A percentile compares a stretch with the other conserved stretches of the same genome.
Conservation (phyloP, 2,888 invertebrate species). For the Disparrhopalites patrizii region DNA sequence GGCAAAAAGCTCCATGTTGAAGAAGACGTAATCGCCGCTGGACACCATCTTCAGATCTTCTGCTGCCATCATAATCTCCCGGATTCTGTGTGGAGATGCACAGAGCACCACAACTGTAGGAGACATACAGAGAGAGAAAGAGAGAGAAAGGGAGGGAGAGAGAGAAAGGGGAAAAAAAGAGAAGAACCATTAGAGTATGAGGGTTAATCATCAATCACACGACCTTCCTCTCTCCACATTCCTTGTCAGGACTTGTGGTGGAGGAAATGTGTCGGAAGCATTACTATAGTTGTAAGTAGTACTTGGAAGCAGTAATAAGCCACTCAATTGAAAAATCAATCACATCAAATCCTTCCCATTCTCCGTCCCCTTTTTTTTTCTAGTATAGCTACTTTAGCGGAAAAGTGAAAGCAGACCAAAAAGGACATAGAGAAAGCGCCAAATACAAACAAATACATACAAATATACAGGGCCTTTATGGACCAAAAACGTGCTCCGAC, state of each 20-base stretch:
- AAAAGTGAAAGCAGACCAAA: too few relatives aligned
- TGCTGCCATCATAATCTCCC: conserved; percentile 90
- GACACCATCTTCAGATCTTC: conserved; percentile 92
- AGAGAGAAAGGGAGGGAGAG: not conserved
- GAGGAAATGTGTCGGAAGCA: not conserved
- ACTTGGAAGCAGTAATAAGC: too few relatives aligned
- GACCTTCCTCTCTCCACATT: not conserved
- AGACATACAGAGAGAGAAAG: too few relatives aligned
- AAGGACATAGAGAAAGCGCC: too few relatives aligned
- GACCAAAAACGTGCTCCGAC: too few relatives aligned
- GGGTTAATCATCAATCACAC: not conserved
- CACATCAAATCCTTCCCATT: too few relatives aligned
- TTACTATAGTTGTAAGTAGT: too few relatives aligned
- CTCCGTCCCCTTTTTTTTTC: too few relatives aligned
- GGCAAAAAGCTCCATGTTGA: conserved; percentile 94
- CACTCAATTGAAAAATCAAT: not conserved
- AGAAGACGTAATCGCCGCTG: conserved; percentile 95
- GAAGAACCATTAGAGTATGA: not conserved
- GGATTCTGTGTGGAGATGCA: conserved; percentile 79
- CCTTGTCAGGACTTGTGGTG: not conserved
- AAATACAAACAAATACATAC: too few relatives aligned
- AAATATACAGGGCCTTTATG: too few relatives aligned
- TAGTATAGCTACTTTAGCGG: too few relatives aligned
- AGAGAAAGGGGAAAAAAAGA: not conserved
- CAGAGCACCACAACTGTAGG: conserved; percentile 94